These are phyloP conservation scores for Rhingia campestris DNA, from an alignment of 2,888 invertebrate species.

Conservation along the genomic window DNA sequence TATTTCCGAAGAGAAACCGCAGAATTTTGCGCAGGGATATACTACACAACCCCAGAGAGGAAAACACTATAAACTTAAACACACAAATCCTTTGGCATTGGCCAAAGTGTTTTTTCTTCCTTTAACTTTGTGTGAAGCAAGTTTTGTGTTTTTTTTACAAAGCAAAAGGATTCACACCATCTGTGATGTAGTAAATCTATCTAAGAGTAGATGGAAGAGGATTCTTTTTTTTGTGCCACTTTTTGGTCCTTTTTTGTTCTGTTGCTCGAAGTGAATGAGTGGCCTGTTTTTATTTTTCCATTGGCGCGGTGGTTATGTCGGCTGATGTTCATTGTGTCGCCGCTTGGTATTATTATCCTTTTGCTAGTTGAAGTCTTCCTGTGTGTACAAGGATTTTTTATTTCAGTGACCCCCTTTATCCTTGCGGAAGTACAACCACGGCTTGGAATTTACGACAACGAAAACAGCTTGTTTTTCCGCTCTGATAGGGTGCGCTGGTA, in stretches of 20 bases:
- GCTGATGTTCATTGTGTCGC: conserved; percentile 61
- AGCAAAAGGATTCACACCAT: conserved; percentile 69
- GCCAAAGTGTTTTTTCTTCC: conserved; percentile 54
- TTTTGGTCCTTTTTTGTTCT: conserved; percentile 26
- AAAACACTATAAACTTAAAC: conserved; percentile 58
- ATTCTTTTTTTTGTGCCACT: conserved; percentile 25
- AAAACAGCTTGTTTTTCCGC: conserved; percentile 51
- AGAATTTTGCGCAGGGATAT: conserved; percentile 60
- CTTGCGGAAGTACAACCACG: conserved; percentile 26
- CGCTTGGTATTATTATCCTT: conserved; percentile 62
- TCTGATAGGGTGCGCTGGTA: conserved; percentile 24
- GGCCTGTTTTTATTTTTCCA: conserved; percentile 60
- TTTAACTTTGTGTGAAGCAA: conserved; percentile 24
- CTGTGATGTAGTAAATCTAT: conserved; percentile 69
- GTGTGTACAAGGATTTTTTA: conserved; percentile 40
- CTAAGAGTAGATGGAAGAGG: conserved; percentile 46
- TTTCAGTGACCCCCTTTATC: conserved; percentile 12
- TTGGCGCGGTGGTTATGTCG: conserved; percentile 34
- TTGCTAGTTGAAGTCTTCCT: conserved; percentile 51
- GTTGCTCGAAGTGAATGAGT: conserved; percentile 59
- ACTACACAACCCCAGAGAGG: conserved; percentile 12
- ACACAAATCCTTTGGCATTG: conserved; percentile 67
- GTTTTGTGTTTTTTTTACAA: conserved; percentile 4
- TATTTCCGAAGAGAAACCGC: conserved; percentile 61
- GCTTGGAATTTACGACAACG: conserved; percentile 60